phyloP scores from a whole-genome alignment of 2,797 vertebrate species.

The Picus viridis region DNA sequence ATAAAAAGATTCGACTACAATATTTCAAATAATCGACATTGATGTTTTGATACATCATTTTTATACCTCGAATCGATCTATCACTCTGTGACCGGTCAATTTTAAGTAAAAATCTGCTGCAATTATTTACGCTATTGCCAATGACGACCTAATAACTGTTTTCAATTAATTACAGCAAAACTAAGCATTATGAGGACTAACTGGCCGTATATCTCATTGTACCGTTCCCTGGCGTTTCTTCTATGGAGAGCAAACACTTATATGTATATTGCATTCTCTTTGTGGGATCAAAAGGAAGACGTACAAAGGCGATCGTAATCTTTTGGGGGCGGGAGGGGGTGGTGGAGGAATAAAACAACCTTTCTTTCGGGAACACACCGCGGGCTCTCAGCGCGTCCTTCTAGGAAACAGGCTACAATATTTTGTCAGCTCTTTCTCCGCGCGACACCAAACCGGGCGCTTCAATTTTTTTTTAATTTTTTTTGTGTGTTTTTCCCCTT shows the following conservation, averaged over 20 bases:
- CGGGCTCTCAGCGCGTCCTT: background rate
- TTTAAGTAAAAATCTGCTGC: constrained; percentile 80
- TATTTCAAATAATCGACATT: constrained; percentile 85
- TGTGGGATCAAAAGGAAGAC: constrained; percentile 40
- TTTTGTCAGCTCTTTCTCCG: constrained; percentile 42
- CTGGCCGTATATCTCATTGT: constrained; percentile 4
- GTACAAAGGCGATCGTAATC: constrained; percentile 22
- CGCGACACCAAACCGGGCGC: background rate
- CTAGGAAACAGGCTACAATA: background rate
- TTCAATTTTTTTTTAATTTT: background rate
- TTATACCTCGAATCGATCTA: constrained; percentile 81
- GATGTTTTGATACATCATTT: constrained; percentile 85
- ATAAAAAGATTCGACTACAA: constrained; percentile 83
- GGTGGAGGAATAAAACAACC: background rate
- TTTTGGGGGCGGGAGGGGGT: background rate
- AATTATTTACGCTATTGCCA: constrained; percentile 80
- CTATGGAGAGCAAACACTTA: constrained; percentile 7
- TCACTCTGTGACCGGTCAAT: constrained; percentile 78
- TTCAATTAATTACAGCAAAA: constrained; percentile 77
- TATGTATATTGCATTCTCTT: constrained; percentile 33
- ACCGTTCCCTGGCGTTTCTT: background rate
- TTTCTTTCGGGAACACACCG: background rate
- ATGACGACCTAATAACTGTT: constrained; percentile 80
- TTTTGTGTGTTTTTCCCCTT: background rate
- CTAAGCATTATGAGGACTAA: constrained; percentile 50